Conservation (phyloP, 2,888 invertebrate species). For the Caenorhabditis doughertyi region DNA sequence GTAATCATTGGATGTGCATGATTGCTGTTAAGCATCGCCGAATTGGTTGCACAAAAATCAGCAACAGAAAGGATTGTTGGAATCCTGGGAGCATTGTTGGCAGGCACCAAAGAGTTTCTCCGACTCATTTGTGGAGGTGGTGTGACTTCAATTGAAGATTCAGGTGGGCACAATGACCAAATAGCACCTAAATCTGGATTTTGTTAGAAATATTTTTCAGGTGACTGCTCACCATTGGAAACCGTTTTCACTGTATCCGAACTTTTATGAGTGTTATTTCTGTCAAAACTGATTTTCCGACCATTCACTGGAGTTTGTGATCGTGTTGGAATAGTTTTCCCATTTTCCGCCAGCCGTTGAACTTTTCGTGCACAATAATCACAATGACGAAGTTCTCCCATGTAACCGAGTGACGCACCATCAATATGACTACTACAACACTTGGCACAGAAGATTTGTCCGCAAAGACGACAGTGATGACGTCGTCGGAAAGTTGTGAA, state of each 20-base stretch:
- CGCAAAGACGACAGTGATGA: constrained; percentile 98
- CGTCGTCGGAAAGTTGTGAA: constrained; percentile 87
- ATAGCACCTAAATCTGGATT: constrained; percentile 54
- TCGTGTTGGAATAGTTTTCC: constrained; percentile 23
- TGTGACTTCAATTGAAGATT: constrained; percentile 18
- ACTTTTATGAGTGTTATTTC: constrained; percentile 27
- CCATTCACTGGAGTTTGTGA: constrained; percentile 49
- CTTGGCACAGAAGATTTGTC: constrained; percentile 95
- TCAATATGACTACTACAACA: constrained; percentile 93
- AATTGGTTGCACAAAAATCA: constrained; percentile 63
- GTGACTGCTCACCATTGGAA: constrained; percentile 46
- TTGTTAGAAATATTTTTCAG: not conserved
- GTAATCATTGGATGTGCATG: constrained; percentile 43
- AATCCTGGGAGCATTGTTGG: constrained; percentile 18
- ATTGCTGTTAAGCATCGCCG: constrained; percentile 30
- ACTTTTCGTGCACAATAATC: constrained; percentile 97
- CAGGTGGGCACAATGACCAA: constrained; percentile 58
- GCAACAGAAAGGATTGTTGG: constrained; percentile 68
- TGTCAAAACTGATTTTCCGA: constrained; percentile 53
- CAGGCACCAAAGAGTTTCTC: constrained; percentile 8
- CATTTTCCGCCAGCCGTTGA: constrained; percentile 64
- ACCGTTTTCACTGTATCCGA: constrained; percentile 58
- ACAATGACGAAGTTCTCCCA: constrained; percentile 89
- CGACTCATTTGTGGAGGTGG: constrained; percentile 41
- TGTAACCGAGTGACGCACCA: constrained; percentile 84